Conservation (phyloP, 2,888 invertebrate species). For the Oscheius sp. region DNA sequence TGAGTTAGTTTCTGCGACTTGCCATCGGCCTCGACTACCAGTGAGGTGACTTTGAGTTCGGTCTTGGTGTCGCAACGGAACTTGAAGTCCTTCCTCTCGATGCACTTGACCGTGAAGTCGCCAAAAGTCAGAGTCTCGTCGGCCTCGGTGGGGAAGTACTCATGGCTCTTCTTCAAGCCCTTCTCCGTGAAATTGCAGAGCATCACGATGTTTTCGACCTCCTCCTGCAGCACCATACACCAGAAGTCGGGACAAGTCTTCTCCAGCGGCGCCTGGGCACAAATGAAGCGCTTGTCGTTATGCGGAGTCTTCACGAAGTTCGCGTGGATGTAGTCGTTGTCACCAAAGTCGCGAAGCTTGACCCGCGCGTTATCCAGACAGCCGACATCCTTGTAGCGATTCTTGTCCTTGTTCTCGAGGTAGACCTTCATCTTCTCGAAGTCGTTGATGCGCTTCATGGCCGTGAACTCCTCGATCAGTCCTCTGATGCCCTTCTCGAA, state of each 20-base stretch:
- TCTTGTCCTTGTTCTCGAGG: conserved; percentile 28
- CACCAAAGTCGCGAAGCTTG: conserved; percentile 30
- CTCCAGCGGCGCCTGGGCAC: conserved; percentile 50
- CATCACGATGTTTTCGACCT: conserved; percentile 46
- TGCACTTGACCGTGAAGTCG: conserved; percentile 22
- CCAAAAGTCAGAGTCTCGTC: conserved; percentile 31
- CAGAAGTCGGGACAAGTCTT: conserved; percentile 51
- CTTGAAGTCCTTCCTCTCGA: conserved; percentile 14
- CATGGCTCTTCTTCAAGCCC: conserved; percentile 42
- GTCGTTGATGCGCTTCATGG: conserved; percentile 39
- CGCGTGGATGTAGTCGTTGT: conserved; percentile 50
- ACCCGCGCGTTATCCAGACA: conserved; percentile 48
- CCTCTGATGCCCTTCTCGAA: conserved; percentile 40
- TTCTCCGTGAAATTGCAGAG: conserved; percentile 50
- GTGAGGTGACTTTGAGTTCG: conserved; percentile 30
- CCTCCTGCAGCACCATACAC: conserved; percentile 49
- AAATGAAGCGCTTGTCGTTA: conserved; percentile 46
- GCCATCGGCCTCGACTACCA: conserved; percentile 28
- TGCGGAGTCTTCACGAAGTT: conserved; percentile 47
- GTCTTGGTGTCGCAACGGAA: conserved; percentile 31
- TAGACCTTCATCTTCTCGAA: conserved; percentile 42
- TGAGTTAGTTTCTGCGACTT: conserved; percentile 32
- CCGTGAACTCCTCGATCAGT: conserved; percentile 39
- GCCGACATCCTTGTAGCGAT: conserved; percentile 44
- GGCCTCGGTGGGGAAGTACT: conserved; percentile 40